A percentile compares a stretch with the other conserved stretches of the same genome.
These are phyloP conservation scores for Rhynchomys soricoides DNA, from an alignment of 2,113 vertebrate genomes.

Conservation along the genomic window DNA sequence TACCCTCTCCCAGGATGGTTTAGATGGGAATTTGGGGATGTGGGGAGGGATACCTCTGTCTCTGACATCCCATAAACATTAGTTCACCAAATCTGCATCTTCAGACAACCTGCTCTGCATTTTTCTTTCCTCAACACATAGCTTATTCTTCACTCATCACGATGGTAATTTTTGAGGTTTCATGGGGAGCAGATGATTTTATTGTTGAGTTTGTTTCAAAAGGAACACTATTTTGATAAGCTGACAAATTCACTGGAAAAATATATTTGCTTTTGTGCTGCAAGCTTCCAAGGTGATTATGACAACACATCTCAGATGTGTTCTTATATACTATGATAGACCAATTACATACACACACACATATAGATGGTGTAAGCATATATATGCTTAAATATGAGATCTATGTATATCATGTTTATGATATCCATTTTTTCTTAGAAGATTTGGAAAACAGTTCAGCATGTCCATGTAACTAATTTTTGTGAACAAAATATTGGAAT, in stretches of 20 bases:
- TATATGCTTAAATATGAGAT: slow-evolving; percentile 41
- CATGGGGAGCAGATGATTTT: slow-evolving; percentile 61
- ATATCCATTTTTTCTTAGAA: slow-evolving; percentile 67
- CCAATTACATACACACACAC: neutral
- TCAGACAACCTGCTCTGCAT: slow-evolving; percentile 59
- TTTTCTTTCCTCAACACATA: slow-evolving; percentile 34
- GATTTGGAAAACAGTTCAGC: slow-evolving; percentile 75
- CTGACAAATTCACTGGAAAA: slow-evolving; percentile 71
- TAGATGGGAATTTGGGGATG: slow-evolving; percentile 52
- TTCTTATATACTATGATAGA: neutral
- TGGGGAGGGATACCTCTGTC: neutral
- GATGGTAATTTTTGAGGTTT: slow-evolving; percentile 59
- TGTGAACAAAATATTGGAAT: slow-evolving; percentile 75
- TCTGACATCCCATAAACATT: slow-evolving; percentile 39
- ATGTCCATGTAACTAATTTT: slow-evolving; percentile 61
- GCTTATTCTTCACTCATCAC: slow-evolving; percentile 55
- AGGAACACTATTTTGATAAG: slow-evolving; percentile 61
- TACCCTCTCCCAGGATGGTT: neutral
- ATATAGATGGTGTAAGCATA: neutral
- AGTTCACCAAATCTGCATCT: slow-evolving; percentile 53
- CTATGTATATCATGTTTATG: neutral
- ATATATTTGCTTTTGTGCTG: slow-evolving; percentile 49
- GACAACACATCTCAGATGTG: neutral
- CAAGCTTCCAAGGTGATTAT: slow-evolving; percentile 44
- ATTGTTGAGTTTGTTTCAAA: slow-evolving; percentile 69